Evolutionary conservation across 2,888 invertebrate species (phyloP).

Genomic region (Ommatoiulus sabulosus): DNA sequence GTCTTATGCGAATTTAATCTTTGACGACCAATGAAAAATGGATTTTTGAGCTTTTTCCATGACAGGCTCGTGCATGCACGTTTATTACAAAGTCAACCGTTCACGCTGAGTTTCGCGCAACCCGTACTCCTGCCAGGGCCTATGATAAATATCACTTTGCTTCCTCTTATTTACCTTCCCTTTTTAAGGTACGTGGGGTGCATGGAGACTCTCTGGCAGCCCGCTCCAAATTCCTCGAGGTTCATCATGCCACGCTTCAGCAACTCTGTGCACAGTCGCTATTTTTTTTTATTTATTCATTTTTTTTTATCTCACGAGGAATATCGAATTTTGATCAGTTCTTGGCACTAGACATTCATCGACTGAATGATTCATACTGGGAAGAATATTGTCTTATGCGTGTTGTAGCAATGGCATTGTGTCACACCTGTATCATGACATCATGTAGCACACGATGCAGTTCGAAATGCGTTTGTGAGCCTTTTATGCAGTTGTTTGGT

Average conservation of each 20-base stretch:
- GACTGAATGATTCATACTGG: neutral
- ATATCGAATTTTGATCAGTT: neutral
- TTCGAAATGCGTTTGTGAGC: too few relatives aligned
- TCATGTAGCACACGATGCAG: too few relatives aligned
- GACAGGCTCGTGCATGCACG: constrained; percentile 15
- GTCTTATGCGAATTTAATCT: constrained; percentile 48
- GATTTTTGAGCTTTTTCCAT: constrained; percentile 42
- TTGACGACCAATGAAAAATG: constrained; percentile 48
- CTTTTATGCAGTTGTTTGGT: too few relatives aligned
- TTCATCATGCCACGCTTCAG: neutral
- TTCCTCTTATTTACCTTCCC: constrained; percentile 13
- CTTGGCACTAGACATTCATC: too few relatives aligned
- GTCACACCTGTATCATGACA: too few relatives aligned
- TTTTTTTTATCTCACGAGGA: neutral
- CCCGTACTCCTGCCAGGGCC: neutral
- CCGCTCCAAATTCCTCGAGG: neutral
- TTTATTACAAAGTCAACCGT: constrained; percentile 45
- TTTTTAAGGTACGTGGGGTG: constrained; percentile 18
- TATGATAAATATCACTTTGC: constrained; percentile 48
- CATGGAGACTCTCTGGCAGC: neutral
- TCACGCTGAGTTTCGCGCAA: constrained; percentile 10
- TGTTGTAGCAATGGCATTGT: too few relatives aligned
- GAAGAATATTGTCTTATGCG: too few relatives aligned
- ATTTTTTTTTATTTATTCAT: constrained; percentile 1
- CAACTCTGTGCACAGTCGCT: neutral